Conservation (phyloP, 2,113 vertebrate genomes). For the Gnathonemus echidnorhynchus region DNA sequence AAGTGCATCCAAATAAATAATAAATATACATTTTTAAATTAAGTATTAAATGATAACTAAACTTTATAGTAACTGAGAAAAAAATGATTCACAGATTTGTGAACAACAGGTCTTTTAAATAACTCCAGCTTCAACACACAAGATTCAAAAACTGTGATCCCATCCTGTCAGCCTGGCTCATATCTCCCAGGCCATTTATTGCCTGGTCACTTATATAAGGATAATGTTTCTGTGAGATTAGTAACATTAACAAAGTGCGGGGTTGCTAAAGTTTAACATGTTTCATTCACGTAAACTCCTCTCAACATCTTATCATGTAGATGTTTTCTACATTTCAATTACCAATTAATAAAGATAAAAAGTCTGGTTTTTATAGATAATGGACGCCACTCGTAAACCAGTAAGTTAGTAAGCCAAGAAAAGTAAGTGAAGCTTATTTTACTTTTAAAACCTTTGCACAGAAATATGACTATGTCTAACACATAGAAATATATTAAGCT, state of each 20-base stretch:
- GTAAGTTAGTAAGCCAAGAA: background rate
- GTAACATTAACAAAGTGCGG: background rate
- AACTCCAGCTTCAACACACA: background rate
- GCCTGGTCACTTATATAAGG: background rate
- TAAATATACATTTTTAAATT: background rate
- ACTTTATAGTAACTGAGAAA: background rate
- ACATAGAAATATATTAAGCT: slow-evolving; percentile 17
- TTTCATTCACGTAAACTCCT: background rate
- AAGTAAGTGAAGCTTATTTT: background rate
- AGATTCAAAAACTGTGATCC: background rate
- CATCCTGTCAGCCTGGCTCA: background rate
- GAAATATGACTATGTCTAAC: background rate
- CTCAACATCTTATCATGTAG: background rate
- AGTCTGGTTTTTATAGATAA: background rate
- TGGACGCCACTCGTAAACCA: background rate
- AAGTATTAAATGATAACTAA: background rate
- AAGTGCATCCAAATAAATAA: background rate
- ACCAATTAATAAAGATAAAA: background rate
- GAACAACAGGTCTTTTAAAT: background rate
- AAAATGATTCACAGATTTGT: background rate
- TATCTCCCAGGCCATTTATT: background rate
- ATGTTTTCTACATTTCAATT: background rate
- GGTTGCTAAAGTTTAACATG: background rate
- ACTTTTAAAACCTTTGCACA: background rate
- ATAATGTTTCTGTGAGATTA: background rate